These are phyloP conservation scores for Rhabdophis nuchalis DNA, from an alignment of 2,797 vertebrate species.

Conservation along the genomic window DNA sequence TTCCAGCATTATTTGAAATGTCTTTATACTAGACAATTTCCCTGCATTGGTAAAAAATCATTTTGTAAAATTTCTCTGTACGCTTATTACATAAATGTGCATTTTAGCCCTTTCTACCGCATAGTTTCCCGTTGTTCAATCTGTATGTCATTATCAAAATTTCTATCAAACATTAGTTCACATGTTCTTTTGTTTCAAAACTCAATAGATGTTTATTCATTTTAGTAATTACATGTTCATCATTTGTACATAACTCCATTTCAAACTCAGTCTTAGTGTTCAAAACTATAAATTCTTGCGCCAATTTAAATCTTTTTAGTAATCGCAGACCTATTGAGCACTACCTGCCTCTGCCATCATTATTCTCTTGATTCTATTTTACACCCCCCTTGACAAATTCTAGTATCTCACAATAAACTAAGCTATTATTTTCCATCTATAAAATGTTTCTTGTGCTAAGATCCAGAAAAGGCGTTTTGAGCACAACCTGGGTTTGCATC, in stretches of 20 bases:
- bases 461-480: neutral
- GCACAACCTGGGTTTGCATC: neutral
- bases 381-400: neutral
- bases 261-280: neutral
- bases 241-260: neutral
- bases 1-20: neutral
- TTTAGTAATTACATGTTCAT: neutral
- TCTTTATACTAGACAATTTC: neutral
- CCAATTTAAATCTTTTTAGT: neutral
- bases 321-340: neutral
- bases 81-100: neutral
- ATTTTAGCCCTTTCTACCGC: neutral
- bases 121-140: neutral
- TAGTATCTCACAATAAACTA: neutral
- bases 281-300: neutral
- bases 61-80: neutral
- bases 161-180: neutral
- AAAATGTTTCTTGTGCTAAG: neutral
- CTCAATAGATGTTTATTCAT: neutral
- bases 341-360: neutral
- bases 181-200: neutral
- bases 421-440: neutral
- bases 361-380: neutral
- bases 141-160: neutral
- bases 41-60: neutral